Evolutionary conservation across 2,113 vertebrate species (phyloP), one percentile per base, ranked within the genome.

Genomic region (Mobula birostris): DNA sequence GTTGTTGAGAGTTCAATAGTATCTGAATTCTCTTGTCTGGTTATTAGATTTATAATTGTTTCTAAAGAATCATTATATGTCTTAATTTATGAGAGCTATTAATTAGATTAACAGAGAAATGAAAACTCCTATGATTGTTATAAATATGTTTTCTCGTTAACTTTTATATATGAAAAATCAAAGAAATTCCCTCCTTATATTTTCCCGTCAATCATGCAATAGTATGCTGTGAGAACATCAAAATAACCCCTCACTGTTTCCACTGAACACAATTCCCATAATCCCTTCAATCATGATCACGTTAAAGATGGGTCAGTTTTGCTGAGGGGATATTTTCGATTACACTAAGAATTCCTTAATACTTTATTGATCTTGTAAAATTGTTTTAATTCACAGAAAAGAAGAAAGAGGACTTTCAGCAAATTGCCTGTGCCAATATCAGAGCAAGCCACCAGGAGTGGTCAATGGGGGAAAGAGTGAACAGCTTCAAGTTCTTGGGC

Each of bases 1-100:
- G 85, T 90, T 66, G 85, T 68, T 90, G 85, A 90, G 61, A 63
- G 66, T 90, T 17, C 12, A 90, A 90, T 68, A 90, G 66, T 36
- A 90, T 90, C 15, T 29, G 85, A 90, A 63, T 66, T 19, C n/a
- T 90, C 61, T 90, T 90, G 7, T 61, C 61, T 6, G n/a, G n/a
- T 2, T 66, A 90, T 3, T 66, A 36, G 15, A 32, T 32, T 66
- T 66, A 29, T 36, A 63, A 87, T n/a, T 66, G 27, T 68, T n/a
- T 66, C 29, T 90, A 63, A 88, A n/a, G 63, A 32, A 90, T 66
- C n/a, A 5, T 17, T 19, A 36, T 2, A 5, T 63, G 32, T 14
- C 61, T 66, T 19, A 66, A 90, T 90, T 90, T 90, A 90, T 68
- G 63, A n/a, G 5, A 68, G 15, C 29, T 14, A 19, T 32, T 68